A percentile compares a stretch with the other conserved stretches of the same genome.
phyloP scores from a whole-genome alignment of 1,140 invertebrate genomes.

The Venturia canescens region DNA sequence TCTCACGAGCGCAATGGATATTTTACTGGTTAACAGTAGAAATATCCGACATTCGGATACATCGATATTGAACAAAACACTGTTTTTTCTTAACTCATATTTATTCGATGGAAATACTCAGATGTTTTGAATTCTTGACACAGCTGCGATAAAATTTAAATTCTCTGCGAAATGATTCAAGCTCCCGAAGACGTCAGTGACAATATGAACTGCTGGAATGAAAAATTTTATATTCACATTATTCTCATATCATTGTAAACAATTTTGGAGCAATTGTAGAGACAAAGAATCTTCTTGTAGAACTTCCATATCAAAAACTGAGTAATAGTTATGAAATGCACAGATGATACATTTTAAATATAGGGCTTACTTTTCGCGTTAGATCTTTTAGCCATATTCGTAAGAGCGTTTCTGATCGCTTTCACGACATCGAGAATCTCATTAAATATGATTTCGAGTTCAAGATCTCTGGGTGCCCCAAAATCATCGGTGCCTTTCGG shows the following conservation, averaged over 20 bases:
- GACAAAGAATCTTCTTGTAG: too few relatives aligned
- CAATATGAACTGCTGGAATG: conserved; percentile 62
- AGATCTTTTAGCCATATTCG: conserved; percentile 61
- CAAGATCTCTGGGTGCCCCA: conserved; percentile 69
- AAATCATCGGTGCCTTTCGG: conserved; percentile 63
- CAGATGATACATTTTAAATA: too few relatives aligned
- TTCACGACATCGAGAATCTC: conserved; percentile 75
- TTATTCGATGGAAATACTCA: conserved; percentile 52
- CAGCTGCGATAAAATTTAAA: conserved; percentile 63
- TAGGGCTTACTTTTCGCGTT: conserved; percentile 64
- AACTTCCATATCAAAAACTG: too few relatives aligned
- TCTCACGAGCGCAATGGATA: conserved; percentile 53
- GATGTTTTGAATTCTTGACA: conserved; percentile 61
- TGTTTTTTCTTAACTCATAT: conserved; percentile 54
- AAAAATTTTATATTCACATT: conserved; percentile 54
- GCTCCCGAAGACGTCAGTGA: conserved; percentile 54
- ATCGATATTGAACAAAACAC: conserved; percentile 55
- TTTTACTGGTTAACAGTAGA: conserved; percentile 55
- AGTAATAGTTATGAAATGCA: too few relatives aligned
- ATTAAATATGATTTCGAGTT: conserved; percentile 75
- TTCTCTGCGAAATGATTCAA: conserved; percentile 59
- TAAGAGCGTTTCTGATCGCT: conserved; percentile 78
- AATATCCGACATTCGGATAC: conserved; percentile 62
- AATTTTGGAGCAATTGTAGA: conserved; percentile 38
- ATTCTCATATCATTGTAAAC: too few relatives aligned